phyloP scores from a whole-genome alignment of 2,113 vertebrate species.

The Burhinus bistriatus region DNA sequence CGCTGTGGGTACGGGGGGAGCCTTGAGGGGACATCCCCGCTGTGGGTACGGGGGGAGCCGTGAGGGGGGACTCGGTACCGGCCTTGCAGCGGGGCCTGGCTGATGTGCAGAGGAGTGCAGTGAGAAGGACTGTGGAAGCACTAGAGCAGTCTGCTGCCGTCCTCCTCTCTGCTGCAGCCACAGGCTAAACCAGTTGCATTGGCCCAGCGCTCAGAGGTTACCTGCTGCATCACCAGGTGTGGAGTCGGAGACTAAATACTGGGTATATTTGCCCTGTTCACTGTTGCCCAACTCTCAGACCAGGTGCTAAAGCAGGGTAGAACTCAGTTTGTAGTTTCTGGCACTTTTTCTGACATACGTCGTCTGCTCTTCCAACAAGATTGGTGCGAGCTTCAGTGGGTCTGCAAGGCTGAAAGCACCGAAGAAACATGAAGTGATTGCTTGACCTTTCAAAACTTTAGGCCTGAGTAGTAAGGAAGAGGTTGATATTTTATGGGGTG shows the following conservation, averaged over 20 bases:
- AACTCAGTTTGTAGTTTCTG: background rate
- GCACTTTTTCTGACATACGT: accelerated
- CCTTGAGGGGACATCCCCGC: background rate
- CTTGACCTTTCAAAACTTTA: background rate
- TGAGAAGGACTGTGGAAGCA: background rate
- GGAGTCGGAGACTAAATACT: too few species aligned
- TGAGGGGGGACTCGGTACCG: too few species aligned
- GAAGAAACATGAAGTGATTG: background rate
- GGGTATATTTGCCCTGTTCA: background rate
- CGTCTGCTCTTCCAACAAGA: background rate
- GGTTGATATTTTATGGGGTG: background rate
- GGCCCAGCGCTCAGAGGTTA: background rate
- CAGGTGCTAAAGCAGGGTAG: background rate
- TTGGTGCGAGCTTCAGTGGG: background rate
- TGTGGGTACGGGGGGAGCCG: background rate
- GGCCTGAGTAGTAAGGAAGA: accelerated
- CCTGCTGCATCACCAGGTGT: background rate
- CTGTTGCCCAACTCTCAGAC: background rate
- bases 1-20: too few species aligned
- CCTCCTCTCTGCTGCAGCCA: background rate
- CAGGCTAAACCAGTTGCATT: background rate
- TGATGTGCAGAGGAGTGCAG: accelerated
- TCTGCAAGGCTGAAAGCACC: background rate
- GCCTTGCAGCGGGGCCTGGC: background rate
- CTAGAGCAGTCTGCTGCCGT: background rate